A percentile compares a stretch with the other conserved stretches of the same genome.
Evolutionary conservation across 2,888 invertebrate species (phyloP).

Genomic region (Thereva nobilitata): DNA sequence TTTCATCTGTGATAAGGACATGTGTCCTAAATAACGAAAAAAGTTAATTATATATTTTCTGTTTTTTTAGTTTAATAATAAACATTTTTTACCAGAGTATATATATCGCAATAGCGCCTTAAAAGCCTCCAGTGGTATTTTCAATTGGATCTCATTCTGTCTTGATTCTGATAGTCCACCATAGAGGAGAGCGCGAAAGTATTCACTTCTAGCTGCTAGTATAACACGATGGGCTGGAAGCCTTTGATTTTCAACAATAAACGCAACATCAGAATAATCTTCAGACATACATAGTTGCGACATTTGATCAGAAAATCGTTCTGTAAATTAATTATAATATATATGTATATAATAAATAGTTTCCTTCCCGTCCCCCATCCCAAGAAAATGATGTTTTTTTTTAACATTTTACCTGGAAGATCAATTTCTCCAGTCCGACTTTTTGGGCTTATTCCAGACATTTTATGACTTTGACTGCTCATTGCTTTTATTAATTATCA

Average conservation of each 20-base stretch:
- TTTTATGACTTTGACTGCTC: constrained; percentile 58
- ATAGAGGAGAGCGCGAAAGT: constrained; percentile 84
- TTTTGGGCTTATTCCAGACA: constrained; percentile 61
- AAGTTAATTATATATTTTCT: not conserved
- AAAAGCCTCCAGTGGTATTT: constrained; percentile 82
- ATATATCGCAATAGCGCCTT: constrained; percentile 92
- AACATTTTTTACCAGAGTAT: constrained; percentile 74
- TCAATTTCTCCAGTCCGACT: constrained; percentile 65
- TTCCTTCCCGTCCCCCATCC: not conserved
- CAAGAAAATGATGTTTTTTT: constrained; percentile 32
- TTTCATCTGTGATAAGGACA: constrained; percentile 68
- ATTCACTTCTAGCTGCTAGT: constrained; percentile 92
- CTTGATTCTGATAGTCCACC: constrained; percentile 77
- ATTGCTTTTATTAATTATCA: constrained; percentile 44
- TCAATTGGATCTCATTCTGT: constrained; percentile 80
- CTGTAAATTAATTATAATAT: constrained; percentile 50
- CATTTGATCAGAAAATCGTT: constrained; percentile 82
- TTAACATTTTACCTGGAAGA: constrained; percentile 64
- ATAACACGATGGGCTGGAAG: constrained; percentile 67
- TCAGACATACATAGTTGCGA: constrained; percentile 82
- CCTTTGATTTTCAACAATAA: constrained; percentile 76
- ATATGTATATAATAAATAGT: constrained; percentile 5
- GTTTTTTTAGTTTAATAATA: not conserved
- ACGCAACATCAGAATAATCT: constrained; percentile 88
- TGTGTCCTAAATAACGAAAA: constrained; percentile 61